Evolutionary conservation across 1,140 invertebrate genomes (phyloP).

Genomic region (Zaprionus taronus): DNA sequence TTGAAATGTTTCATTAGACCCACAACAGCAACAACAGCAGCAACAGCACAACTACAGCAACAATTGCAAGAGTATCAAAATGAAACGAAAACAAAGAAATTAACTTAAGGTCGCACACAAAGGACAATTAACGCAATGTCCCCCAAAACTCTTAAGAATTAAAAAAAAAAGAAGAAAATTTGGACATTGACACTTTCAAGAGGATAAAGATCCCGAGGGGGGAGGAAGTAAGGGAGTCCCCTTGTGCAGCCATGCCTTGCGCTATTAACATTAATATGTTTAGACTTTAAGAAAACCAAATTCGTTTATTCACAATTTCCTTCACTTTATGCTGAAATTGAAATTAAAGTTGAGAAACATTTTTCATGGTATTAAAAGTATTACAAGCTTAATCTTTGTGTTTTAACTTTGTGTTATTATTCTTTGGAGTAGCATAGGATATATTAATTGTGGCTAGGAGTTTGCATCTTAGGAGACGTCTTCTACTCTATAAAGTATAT

Average conservation of each 20-base stretch:
- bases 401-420: too few relatives aligned
- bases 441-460: too few relatives aligned
- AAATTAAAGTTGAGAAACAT: background rate
- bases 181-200: background rate
- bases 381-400: too few relatives aligned
- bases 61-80: background rate
- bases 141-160: slow-evolving; percentile 8
- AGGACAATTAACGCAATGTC: slow-evolving; percentile 34
- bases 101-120: slow-evolving; percentile 17
- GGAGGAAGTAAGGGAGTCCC: background rate
- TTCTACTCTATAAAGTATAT: too few relatives aligned
- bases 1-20: slow-evolving; percentile 42
- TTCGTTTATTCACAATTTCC: background rate
- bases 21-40: background rate
- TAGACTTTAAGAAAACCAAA: background rate
- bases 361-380: background rate
- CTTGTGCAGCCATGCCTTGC: background rate
- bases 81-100: slow-evolving; percentile 33
- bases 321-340: background rate
- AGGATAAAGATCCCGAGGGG: background rate
- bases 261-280: background rate
- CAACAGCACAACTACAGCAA: background rate
- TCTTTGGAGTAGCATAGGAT: too few relatives aligned
- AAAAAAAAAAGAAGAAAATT: background rate
- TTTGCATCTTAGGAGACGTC: too few relatives aligned